These are phyloP conservation scores for Amphiprion ocellaris DNA, from an alignment of 2,113 vertebrate genomes.

Conservation along the genomic window DNA sequence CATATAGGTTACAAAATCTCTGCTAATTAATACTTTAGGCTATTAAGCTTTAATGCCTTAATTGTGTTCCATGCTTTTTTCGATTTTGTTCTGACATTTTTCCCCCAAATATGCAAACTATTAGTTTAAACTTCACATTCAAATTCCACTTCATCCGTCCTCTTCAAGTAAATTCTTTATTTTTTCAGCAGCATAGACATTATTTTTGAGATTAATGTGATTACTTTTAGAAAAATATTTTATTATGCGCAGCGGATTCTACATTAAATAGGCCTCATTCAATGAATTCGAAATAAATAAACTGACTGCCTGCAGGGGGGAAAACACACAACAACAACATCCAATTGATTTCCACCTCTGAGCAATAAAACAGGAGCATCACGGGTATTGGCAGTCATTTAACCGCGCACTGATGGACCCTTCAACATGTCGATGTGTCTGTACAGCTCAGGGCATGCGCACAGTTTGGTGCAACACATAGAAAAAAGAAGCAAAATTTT, in stretches of 20 bases:
- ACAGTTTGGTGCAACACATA: not conserved
- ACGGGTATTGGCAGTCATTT: conserved; percentile 60
- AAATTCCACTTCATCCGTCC: too few relatives aligned
- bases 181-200: too few relatives aligned
- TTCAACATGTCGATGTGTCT: conserved; percentile 59
- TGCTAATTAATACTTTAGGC: not conserved
- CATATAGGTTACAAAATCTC: not conserved
- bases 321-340: conserved; percentile 8
- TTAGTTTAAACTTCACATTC: too few relatives aligned
- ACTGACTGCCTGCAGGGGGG: conserved; percentile 1
- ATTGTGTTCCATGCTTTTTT: not conserved
- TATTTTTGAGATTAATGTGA: too few relatives aligned
- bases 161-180: too few relatives aligned
- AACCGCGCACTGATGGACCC: conserved; percentile 37
- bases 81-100: not conserved
- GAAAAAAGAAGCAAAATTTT: not conserved
- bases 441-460: not conserved
- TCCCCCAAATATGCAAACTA: not conserved
- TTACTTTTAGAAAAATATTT: too few relatives aligned
- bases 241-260: not conserved
- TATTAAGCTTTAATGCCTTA: not conserved
- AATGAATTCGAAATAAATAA: not conserved
- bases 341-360: conserved; percentile 58
- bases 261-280: not conserved
- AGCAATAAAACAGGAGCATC: conserved; percentile 22